Evolutionary conservation across 2,113 vertebrate species (phyloP).

Genomic region (Stomatorhinus ivindoensis): DNA sequence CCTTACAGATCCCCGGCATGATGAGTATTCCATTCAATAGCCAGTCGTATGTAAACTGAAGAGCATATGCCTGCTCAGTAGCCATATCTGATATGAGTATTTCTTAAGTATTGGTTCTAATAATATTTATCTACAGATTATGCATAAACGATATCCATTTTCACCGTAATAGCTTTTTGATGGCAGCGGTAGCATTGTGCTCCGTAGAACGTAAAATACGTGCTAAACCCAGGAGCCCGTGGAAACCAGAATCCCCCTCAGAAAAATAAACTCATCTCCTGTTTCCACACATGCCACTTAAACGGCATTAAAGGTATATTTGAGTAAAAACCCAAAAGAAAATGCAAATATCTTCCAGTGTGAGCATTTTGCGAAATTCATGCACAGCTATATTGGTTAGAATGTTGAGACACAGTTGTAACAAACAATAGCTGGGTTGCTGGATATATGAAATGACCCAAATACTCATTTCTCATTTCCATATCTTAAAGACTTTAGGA

Average conservation of each 20-base stretch:
- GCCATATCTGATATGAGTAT: background rate
- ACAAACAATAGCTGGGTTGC: background rate
- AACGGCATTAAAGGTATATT: background rate
- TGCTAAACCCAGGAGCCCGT: background rate
- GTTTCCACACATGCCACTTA: background rate
- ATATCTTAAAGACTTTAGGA: background rate
- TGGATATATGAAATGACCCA: background rate
- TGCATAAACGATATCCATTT: background rate
- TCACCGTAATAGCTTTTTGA: background rate
- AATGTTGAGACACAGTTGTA: background rate
- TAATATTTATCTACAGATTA: conserved; percentile 2
- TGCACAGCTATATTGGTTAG: background rate
- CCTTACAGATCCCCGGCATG: background rate
- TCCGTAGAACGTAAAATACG: background rate
- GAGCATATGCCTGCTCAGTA: background rate
- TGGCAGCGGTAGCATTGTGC: background rate
- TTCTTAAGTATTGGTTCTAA: background rate
- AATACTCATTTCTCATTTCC: background rate
- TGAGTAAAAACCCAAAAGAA: background rate
- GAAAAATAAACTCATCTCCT: background rate
- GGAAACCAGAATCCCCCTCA: background rate
- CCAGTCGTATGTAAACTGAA: background rate
- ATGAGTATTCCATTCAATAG: background rate
- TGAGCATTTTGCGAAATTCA: background rate
- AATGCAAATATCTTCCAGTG: background rate